phyloP scores from a whole-genome alignment of 1,140 invertebrate genomes.

The Sipha flava region DNA sequence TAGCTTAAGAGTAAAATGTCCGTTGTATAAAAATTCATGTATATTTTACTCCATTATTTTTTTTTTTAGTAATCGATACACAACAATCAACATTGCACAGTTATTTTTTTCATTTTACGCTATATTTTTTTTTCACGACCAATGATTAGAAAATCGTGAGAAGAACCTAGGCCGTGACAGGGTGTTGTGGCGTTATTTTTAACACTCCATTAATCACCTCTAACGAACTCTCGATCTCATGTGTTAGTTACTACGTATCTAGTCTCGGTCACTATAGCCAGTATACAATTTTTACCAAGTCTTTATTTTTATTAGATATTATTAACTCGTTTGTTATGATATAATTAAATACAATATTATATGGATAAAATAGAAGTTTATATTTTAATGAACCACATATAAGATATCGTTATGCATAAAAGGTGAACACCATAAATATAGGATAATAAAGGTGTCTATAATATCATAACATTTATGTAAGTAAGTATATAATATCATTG shows the following conservation, averaged over 20 bases:
- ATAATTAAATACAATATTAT: not conserved
- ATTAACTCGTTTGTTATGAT: not conserved
- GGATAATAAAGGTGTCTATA: too few relatives aligned
- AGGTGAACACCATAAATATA: too few relatives aligned
- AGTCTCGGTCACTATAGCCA: not conserved
- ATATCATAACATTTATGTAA: too few relatives aligned
- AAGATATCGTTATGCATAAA: too few relatives aligned
- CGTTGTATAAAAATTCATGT: not conserved
- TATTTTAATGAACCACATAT: too few relatives aligned
- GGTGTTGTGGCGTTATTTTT: conserved; percentile 20
- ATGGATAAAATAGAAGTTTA: not conserved
- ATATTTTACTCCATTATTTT: not conserved
- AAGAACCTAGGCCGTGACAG: not conserved
- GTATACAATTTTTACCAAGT: not conserved
- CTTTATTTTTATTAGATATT: not conserved
- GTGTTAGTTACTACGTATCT: not conserved
- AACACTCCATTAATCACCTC: conserved; percentile 23
- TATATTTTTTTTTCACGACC: not conserved
- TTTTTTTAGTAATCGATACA: not conserved
- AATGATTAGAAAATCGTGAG: conserved; percentile 15
- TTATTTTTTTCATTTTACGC: too few relatives aligned
- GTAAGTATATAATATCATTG: too few relatives aligned
- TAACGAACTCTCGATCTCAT: not conserved
- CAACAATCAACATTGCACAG: not conserved
- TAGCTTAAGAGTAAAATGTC: not conserved